Evolutionary conservation across 2,797 vertebrate genomes (phyloP).

Genomic region (Cynodonichthys magdalenae): DNA sequence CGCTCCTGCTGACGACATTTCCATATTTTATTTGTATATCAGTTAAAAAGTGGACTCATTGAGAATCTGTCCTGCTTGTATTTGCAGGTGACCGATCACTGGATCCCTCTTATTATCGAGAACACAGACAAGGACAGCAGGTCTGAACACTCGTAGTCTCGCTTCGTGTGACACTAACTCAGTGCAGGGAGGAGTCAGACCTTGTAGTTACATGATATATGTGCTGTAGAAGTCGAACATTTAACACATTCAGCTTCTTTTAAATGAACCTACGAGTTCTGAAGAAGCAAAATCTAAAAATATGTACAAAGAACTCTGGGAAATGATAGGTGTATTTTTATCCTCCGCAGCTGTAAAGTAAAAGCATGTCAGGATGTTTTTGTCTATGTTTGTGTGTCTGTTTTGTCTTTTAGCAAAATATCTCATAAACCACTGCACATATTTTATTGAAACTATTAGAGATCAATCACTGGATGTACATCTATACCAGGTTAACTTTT

Average conservation of each 20-base stretch:
- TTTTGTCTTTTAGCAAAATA: too few relatives aligned
- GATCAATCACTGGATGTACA: too few relatives aligned
- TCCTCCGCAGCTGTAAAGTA: too few relatives aligned
- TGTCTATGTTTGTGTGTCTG: not conserved
- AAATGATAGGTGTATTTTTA: not conserved
- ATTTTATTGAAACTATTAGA: too few relatives aligned
- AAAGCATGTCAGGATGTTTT: not conserved
- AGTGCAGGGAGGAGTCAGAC: not conserved
- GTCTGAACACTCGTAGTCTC: conserved; percentile 65
- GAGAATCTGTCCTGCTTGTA: not conserved
- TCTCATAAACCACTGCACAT: too few relatives aligned
- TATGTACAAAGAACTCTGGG: not conserved
- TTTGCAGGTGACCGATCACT: conserved; percentile 91
- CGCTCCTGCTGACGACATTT: conserved; percentile 12
- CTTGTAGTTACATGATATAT: not conserved
- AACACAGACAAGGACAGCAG: conserved; percentile 98
- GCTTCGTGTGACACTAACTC: not conserved
- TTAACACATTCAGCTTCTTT: not conserved
- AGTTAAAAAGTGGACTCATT: not conserved
- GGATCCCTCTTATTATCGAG: conserved; percentile 97
- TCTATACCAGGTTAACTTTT: too few relatives aligned
- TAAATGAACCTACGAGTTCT: not conserved
- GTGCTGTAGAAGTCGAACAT: not conserved
- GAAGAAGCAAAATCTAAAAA: not conserved
- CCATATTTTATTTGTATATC: conserved; percentile 29